Evolutionary conservation across 2,797 vertebrate species (phyloP), one percentile per base, ranked within the genome.

Genomic region (Buceros bicornis): DNA sequence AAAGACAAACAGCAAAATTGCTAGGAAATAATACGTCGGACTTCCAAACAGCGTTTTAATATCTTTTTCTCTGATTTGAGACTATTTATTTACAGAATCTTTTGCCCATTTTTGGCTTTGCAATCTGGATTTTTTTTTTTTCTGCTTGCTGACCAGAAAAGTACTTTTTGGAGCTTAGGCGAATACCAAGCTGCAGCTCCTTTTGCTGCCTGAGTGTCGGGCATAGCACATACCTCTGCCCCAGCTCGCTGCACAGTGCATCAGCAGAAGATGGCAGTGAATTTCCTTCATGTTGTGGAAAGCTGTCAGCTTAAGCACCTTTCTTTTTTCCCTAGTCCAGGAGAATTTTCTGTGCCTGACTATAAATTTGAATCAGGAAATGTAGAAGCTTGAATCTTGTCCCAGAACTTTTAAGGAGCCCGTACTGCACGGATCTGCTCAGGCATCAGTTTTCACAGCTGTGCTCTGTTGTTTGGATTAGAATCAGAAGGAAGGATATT

Each of bases 391-490:
- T 72, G 73, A 91, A n/a, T 94, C 22, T 84, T 61, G 37, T 69
- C 69, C 81, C 45, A 58, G 65, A 45, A 53, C 74, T 92, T 95
- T 93, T 60, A 57, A 47, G 74, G 66, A 82, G 65, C 42, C 48
- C 74, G 54, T 84, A 12, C 28, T 73, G 78, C 1, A 1, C 2
- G 10, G 42, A 66, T 90, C 61, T 66, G 73, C 64, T 31, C 12
- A 26, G 64, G n/a, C 66, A 95, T 93, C 72, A 40, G 84, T 97
- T 97, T 97, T 93, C 91, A 97, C 94, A 97, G 97, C 96, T 97
- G 96, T 78, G 73, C 91, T 79, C 48, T 80, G 84, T 95, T 95
- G 77, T 95, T 97, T 96, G 91, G 76, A 83, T 96, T 96, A 95
- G 20, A 72, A 77, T 85, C 87, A 95, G 93, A 92, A 93, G 90